Base-by-base conservation (phyloP, 2,888 invertebrate species). In the Drosophila paramelanica region DNA sequence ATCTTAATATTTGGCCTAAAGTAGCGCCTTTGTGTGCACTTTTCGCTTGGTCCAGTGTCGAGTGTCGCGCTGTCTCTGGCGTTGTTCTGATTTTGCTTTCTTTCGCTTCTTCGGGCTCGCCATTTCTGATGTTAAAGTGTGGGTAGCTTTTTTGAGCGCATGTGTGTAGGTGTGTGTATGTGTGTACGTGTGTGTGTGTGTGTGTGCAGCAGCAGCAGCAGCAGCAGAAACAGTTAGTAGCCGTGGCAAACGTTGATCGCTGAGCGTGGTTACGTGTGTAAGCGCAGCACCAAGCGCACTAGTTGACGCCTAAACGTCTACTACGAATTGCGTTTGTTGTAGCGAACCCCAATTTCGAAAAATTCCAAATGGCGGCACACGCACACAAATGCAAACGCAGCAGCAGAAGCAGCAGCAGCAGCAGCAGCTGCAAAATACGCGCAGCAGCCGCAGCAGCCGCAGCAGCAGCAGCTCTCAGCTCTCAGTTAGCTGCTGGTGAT, bases 221-320 rank as follows among this genome's bases (percentile, higher is more conserved):
- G 62, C 31, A 62, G 67, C 50, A 69, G 56, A 25, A 67, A 71
- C 58, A 59, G 72, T 59, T 59, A 14, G 13, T 59, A 67, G 75
- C 75, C 71, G 74, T 74, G 45, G 65, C 69, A 64, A 53, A 42
- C 67, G 61, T 61, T 62, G 68, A 73, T 70, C 69, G 81, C 60
- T 71, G 76, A 68, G 77, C 76, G 74, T 90, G 90, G 91, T 89
- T 77, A 88, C 84, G 87, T 80, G 84, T 75, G 86, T 90, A 91
- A 92, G 92, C 92, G 91, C 91, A 92, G 91, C 91, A 92, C 92
- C 92, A 92, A 92, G 92, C 92, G 92, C 92, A 92, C 93, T 93
- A 93, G 92, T 93, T 93, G 92, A 93, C 93, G 92, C 93, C 93
- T 92, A 93, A 93, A 92, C 92, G 92, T 92, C 92, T 92, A 92